Evolutionary conservation across 2,888 invertebrate genomes (phyloP), one percentile per base, ranked within the genome.

Genomic region (Timema cristinae): DNA sequence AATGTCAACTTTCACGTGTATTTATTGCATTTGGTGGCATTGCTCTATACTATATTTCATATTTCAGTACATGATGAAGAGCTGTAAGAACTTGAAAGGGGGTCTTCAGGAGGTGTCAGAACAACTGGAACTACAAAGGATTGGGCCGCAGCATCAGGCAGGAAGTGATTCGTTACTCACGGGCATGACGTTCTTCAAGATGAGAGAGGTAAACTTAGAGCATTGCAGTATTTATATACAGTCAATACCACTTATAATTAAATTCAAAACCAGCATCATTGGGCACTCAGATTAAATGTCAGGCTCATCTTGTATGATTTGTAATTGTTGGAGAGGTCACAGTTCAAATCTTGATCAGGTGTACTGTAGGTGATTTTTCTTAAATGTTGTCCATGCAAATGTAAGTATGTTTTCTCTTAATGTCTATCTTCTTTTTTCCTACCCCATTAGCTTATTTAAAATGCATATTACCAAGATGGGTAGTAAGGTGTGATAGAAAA

Each of bases 51-150:
- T 15, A 15, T 56, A n/a, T 56, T 56, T 56, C 56, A n/a, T 15
- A 15, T 6, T n/a, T 56, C 67, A 50, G 13, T 98, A 98, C 84
- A 85, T 99, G 79, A 98, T 99, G 98, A 98, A 98, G 82, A 93
- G 97, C 73, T 98, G 97, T 85, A 97, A 97, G 85, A 98, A 97
- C 82, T 86, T 99, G 76, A 98, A 98, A 84, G 98, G 99, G 56
- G 98, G 99, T 10, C 79, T 89, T 51, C 88, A 89, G 77, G 88
- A 88, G 79, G 86, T 88, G 49, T 79, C 80, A 7, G 79, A 80
- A 69, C 80, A 80, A 71, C 75, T 80, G 73, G 79, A 84, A 82
- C 81, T 86, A 69, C 82, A 83, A 74, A 78, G 86, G 71, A 81
- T 85, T 71, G 86, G 86, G 6, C 84, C 84, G 4, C 86, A 86